A percentile compares a stretch with the other conserved stretches of the same genome.
phyloP scores from a whole-genome alignment of 92 coral and sea anemone species.

The Pocillopora grandis region DNA sequence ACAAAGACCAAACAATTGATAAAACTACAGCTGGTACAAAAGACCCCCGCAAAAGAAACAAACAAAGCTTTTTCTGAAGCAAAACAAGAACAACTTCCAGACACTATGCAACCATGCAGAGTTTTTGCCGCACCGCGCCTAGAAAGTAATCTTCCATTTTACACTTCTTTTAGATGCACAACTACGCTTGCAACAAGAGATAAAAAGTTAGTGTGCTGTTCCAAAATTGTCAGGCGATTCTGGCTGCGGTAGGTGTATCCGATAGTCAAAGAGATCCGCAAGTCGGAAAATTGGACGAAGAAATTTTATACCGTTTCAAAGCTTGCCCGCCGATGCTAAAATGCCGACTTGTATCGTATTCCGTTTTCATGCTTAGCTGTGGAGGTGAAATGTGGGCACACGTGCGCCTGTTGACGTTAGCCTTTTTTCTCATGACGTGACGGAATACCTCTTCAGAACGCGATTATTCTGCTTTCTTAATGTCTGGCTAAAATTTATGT shows the following conservation, averaged over 20 bases:
- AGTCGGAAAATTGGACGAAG: constrained; percentile 33
- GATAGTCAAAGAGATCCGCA: constrained; percentile 28
- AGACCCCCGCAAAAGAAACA: constrained; percentile 37
- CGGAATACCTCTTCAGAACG: neutral
- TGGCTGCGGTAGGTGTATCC: constrained; percentile 51
- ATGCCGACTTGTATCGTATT: constrained; percentile 49
- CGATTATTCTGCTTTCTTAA: neutral
- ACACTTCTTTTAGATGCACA: neutral
- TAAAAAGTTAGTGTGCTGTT: neutral
- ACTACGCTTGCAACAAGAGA: neutral
- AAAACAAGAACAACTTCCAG: neutral
- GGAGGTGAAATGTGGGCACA: constrained; percentile 25
- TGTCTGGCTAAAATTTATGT: too few relatives aligned
- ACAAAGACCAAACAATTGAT: constrained; percentile 20
- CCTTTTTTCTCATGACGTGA: neutral
- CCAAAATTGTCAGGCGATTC: neutral
- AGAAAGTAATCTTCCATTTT: neutral
- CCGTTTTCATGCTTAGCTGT: constrained; percentile 23
- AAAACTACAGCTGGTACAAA: constrained; percentile 12
- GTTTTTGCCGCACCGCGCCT: too few relatives aligned
- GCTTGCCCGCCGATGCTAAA: constrained; percentile 42
- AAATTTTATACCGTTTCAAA: constrained; percentile 49
- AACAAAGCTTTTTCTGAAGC: constrained; percentile 2
- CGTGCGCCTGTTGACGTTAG: neutral
- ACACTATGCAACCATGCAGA: neutral